A percentile compares a stretch with the other conserved stretches of the same genome.
These are phyloP conservation scores for Lordiphosa collinella DNA, from an alignment of 1,140 invertebrate species.

Conservation along the genomic window DNA sequence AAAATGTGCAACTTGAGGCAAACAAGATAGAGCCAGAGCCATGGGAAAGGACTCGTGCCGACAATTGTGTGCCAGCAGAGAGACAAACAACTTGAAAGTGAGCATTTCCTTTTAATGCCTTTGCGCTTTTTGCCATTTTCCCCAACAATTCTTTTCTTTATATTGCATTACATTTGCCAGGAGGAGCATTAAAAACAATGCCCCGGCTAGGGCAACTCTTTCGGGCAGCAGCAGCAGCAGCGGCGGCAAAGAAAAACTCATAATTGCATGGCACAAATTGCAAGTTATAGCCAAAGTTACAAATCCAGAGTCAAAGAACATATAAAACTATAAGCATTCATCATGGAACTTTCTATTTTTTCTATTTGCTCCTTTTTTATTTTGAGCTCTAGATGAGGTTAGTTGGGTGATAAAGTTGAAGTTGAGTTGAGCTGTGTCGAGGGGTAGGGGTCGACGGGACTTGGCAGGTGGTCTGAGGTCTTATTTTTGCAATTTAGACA, in stretches of 20 bases:
- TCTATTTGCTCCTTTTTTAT: neutral
- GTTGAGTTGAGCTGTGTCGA: conserved; percentile 1
- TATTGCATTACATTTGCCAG: conserved; percentile 71
- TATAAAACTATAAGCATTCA: conserved; percentile 55
- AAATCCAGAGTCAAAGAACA: conserved; percentile 23
- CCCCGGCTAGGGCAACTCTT: conserved; percentile 24
- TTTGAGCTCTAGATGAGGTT: conserved; percentile 16
- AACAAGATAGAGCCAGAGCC: conserved; percentile 46
- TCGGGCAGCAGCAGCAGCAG: conserved; percentile 16
- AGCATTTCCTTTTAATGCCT: conserved; percentile 75
- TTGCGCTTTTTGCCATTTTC: conserved; percentile 50
- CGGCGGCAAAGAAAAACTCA: conserved; percentile 44
- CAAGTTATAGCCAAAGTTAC: conserved; percentile 66
- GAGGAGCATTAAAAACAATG: conserved; percentile 56
- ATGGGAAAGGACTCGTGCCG: conserved; percentile 32
- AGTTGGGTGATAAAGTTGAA: neutral
- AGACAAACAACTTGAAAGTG: conserved; percentile 61
- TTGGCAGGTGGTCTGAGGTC: conserved; percentile 21
- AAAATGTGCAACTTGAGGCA: conserved; percentile 74
- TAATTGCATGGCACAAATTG: conserved; percentile 72
- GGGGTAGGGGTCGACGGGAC: conserved; percentile 4
- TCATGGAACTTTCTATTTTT: conserved; percentile 35
- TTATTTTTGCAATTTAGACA: conserved; percentile 25
- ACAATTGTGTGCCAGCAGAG: conserved; percentile 42
- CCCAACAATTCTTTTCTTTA: conserved; percentile 31